Conservation (phyloP, 2,113 vertebrate species). For the Brachypteracias leptosomus region DNA sequence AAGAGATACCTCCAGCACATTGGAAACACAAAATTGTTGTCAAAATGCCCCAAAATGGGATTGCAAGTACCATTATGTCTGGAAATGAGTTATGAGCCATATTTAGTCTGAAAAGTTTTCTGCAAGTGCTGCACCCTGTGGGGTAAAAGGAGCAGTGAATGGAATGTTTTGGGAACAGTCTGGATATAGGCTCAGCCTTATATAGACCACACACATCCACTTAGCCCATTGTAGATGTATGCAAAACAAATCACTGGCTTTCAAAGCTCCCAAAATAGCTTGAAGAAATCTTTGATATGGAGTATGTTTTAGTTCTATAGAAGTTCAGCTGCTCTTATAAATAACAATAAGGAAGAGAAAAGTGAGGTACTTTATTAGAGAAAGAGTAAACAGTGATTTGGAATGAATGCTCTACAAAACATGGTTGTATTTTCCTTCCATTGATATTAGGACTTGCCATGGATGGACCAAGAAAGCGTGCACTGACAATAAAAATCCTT, state of each 20-base stretch:
- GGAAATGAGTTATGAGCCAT: neutral
- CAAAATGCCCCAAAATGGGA: neutral
- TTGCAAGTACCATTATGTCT: neutral
- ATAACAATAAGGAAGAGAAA: neutral
- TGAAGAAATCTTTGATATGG: neutral
- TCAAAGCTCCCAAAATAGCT: neutral
- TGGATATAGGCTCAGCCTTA: neutral
- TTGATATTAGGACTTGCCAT: neutral
- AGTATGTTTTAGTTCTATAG: neutral
- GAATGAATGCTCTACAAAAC: neutral
- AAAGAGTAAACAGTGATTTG: neutral
- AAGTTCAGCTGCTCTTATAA: neutral
- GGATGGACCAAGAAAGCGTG: accelerated
- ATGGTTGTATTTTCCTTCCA: neutral
- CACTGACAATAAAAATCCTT: neutral
- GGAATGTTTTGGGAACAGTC: neutral
- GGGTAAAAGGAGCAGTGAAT: neutral
- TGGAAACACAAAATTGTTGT: neutral
- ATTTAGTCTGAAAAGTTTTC: neutral
- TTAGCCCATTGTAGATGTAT: neutral
- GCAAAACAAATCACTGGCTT: neutral
- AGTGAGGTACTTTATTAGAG: neutral
- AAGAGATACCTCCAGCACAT: neutral
- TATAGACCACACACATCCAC: neutral
- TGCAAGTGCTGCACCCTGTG: neutral